phyloP scores from a whole-genome alignment of 2,797 vertebrate genomes.

The Acipenser ruthenus region DNA sequence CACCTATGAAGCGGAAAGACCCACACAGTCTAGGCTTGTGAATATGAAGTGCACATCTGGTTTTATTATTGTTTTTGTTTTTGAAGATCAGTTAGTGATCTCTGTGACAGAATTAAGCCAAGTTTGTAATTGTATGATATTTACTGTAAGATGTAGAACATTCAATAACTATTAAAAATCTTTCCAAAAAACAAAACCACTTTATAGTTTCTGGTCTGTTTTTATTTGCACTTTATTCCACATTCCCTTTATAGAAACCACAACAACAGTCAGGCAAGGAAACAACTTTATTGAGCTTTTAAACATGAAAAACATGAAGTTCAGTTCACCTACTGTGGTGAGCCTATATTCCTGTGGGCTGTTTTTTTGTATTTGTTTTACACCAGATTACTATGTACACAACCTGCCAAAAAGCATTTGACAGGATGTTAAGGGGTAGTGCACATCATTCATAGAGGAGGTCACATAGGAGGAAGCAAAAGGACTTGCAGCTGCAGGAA shows the following conservation, averaged over 20 bases:
- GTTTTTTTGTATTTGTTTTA: conserved; percentile 59
- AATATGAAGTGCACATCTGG: conserved; percentile 85
- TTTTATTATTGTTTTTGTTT: conserved; percentile 58
- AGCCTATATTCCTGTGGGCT: too few relatives aligned
- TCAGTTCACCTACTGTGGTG: too few relatives aligned
- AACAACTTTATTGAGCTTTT: too few relatives aligned
- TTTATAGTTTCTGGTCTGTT: not conserved
- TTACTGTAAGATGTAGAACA: conserved; percentile 99
- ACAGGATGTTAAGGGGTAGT: too few relatives aligned
- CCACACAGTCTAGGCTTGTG: conserved; percentile 70
- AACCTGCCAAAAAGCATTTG: conserved; percentile 35
- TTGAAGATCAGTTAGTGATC: conserved; percentile 86
- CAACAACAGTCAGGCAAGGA: too few relatives aligned
- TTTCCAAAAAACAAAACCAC: conserved; percentile 72
- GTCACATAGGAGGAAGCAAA: too few relatives aligned
- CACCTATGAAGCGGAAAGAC: conserved; percentile 61
- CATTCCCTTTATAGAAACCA: too few relatives aligned
- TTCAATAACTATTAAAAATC: conserved; percentile 95
- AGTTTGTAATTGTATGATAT: conserved; percentile 98
- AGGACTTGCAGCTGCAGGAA: too few relatives aligned
- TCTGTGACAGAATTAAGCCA: conserved; percentile 95
- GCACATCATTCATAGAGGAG: too few relatives aligned
- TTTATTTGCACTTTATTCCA: not conserved
- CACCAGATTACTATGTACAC: too few relatives aligned
- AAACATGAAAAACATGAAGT: conserved; percentile 35